Percentiles rank a stretch among this genome's conserved stretches.
These are phyloP conservation scores for Mormoops blainvillei DNA, from an alignment of 2,113 vertebrate genomes.

Conservation along the genomic window DNA sequence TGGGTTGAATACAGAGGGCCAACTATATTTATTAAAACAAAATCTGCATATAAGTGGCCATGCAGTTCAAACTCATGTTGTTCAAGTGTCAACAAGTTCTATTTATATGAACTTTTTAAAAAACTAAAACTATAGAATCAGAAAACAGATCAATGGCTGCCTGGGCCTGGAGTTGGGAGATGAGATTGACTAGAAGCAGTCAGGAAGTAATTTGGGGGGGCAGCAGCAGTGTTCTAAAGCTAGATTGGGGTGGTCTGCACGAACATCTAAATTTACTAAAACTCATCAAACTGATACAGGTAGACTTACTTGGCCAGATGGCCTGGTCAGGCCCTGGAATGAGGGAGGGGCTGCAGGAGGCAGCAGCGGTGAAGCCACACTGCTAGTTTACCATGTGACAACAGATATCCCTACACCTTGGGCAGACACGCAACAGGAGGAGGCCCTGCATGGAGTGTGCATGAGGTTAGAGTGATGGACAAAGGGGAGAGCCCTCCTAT, in stretches of 20 bases:
- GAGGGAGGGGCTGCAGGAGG: too few species aligned
- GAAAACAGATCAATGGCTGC: not conserved
- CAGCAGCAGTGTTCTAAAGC: not conserved
- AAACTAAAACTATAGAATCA: not conserved
- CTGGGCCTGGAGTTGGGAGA: not conserved
- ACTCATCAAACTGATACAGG: not conserved
- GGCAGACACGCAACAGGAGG: too few species aligned
- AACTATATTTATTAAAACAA: not conserved
- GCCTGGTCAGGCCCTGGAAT: too few species aligned
- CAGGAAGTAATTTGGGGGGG: not conserved
- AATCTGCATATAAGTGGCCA: not conserved
- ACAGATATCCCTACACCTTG: too few species aligned
- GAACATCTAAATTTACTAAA: not conserved
- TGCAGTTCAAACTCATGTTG: not conserved
- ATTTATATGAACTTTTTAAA: not conserved
- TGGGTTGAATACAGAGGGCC: not conserved
- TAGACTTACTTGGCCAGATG: too few species aligned
- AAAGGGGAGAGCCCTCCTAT: too few species aligned
- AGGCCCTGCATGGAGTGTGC: too few species aligned
- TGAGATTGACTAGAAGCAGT: not conserved
- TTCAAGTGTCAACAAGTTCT: not conserved
- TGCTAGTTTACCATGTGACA: too few species aligned
- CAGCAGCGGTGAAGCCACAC: too few species aligned
- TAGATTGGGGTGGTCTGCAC: not conserved
- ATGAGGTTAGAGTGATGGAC: too few species aligned